Evolutionary conservation across 2,113 vertebrate genomes (phyloP).

Genomic region (Mystacornis crossleyi): DNA sequence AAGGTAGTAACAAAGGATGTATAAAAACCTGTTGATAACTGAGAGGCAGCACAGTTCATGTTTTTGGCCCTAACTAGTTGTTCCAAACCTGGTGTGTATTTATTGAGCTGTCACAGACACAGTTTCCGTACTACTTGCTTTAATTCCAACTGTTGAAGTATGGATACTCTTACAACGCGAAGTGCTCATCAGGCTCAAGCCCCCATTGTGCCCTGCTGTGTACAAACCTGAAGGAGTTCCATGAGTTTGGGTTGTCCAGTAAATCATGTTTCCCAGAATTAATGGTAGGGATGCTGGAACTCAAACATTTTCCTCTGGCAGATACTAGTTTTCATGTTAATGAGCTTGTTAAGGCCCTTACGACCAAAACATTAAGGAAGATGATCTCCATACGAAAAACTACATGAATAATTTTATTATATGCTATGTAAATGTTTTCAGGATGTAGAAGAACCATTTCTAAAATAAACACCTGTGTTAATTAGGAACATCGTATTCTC

Average conservation of each 20-base stretch:
- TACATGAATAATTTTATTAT: not conserved
- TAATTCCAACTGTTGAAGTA: not conserved
- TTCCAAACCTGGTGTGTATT: not conserved
- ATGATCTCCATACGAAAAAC: not conserved
- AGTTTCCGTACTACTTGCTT: slow-evolving; percentile 30
- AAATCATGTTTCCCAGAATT: not conserved
- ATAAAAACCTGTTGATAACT: not conserved
- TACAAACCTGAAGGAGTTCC: not conserved
- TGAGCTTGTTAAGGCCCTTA: not conserved
- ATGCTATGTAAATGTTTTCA: not conserved
- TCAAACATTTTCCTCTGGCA: not conserved
- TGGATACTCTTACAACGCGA: fast-evolving
- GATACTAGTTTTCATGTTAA: not conserved
- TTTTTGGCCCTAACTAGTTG: slow-evolving; percentile 3
- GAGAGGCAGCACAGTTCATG: not conserved
- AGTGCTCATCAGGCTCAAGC: not conserved
- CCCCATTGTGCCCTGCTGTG: not conserved
- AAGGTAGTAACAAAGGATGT: not conserved
- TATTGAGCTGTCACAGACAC: not conserved
- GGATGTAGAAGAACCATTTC: not conserved
- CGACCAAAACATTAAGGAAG: not conserved
- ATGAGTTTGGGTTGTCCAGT: not conserved
- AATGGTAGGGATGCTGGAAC: not conserved
- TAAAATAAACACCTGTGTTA: not conserved
- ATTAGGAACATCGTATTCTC: not conserved